Conservation (phyloP, 2,797 vertebrate genomes). For the Gobionotothen gibberifrons region DNA sequence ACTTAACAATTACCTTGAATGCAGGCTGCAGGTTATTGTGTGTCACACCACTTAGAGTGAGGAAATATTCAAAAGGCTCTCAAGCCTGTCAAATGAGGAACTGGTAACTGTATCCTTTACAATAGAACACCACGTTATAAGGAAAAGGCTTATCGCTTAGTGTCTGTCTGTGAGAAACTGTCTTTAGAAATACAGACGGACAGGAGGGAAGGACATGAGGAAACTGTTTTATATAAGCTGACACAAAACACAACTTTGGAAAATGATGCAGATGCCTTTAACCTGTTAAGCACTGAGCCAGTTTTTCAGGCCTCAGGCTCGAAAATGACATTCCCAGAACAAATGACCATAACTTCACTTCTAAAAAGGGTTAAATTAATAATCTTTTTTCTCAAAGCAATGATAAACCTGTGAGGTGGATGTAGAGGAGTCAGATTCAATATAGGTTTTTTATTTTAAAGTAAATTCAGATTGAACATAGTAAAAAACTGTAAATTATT, state of each 20-base stretch:
- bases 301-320: too few species aligned
- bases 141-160: conserved; percentile 2
- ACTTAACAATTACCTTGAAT: conserved; percentile 63
- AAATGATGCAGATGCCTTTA: too few species aligned
- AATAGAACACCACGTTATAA: conserved; percentile 24
- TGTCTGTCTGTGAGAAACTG: conserved; percentile 8
- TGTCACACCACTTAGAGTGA: conserved; percentile 64
- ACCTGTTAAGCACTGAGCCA: too few species aligned
- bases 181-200: conserved; percentile 3
- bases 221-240: neutral
- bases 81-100: conserved; percentile 34
- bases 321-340: too few species aligned
- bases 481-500: too few species aligned
- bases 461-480: too few species aligned
- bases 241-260: neutral
- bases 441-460: too few species aligned
- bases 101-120: conserved; percentile 60
- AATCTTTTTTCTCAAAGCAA: too few species aligned
- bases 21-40: conserved; percentile 59
- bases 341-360: too few species aligned
- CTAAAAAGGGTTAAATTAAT: too few species aligned
- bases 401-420: too few species aligned
- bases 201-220: neutral
- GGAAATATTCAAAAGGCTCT: conserved; percentile 48
- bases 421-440: too few species aligned